Conservation (phyloP, 2,888 invertebrate species). For the Camponotus fellah region DNA sequence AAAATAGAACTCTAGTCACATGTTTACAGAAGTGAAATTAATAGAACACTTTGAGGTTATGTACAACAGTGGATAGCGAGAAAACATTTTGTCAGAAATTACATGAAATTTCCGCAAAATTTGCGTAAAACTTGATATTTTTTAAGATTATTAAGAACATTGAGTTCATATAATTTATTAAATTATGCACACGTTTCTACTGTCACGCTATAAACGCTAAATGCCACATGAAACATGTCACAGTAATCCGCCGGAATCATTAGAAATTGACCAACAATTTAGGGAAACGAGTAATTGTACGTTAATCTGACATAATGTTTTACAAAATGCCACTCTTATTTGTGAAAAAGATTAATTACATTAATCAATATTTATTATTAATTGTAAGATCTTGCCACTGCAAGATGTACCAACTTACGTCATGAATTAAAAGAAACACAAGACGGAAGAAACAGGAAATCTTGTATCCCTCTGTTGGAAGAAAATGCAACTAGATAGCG, state of each 20-base stretch:
- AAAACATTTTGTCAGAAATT: not conserved
- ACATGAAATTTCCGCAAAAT: not conserved
- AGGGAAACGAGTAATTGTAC: conserved; percentile 24
- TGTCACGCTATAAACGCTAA: conserved; percentile 52
- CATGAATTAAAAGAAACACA: conserved; percentile 79
- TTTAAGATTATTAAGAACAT: not conserved
- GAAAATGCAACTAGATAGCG: not conserved
- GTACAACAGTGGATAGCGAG: not conserved
- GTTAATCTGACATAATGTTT: conserved; percentile 14
- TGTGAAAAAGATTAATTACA: conserved; percentile 63
- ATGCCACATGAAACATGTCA: conserved; percentile 51
- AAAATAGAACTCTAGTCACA: not conserved
- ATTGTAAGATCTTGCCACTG: conserved; percentile 63
- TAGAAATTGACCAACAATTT: conserved; percentile 55
- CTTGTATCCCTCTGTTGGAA: not conserved
- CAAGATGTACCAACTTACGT: conserved; percentile 77
- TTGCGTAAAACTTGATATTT: not conserved
- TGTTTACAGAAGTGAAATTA: not conserved
- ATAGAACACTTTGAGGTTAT: conserved; percentile 54
- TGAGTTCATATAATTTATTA: not conserved
- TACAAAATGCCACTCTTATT: conserved; percentile 70
- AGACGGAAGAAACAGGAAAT: conserved; percentile 61
- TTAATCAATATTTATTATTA: conserved; percentile 72
- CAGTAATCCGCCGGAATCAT: conserved; percentile 78
- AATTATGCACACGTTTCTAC: conserved; percentile 61